Evolutionary conservation across 2,888 invertebrate species (phyloP).

Genomic region (Muschampia plurimacula): DNA sequence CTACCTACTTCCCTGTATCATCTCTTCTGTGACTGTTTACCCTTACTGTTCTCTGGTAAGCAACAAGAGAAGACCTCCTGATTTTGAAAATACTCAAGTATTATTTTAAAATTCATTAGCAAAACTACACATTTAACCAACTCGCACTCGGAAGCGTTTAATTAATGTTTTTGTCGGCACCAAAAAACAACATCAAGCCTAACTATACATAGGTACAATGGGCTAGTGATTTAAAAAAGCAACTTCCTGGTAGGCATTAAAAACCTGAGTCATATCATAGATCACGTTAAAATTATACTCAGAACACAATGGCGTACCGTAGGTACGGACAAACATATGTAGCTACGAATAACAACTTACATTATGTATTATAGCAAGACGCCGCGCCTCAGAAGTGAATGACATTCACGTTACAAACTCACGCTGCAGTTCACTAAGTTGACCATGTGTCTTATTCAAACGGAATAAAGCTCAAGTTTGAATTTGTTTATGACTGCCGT

Average conservation of each 20-base stretch:
- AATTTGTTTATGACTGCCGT: conserved; percentile 21
- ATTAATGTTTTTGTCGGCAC: conserved; percentile 18
- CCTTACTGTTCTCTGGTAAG: not conserved
- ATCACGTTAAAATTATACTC: conserved; percentile 60
- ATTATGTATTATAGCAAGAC: conserved; percentile 51
- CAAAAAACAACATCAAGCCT: conserved; percentile 20
- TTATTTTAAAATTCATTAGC: not conserved
- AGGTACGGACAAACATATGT: conserved; percentile 41
- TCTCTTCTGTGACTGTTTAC: not conserved
- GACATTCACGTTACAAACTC: conserved; percentile 55
- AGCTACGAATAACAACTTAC: conserved; percentile 27
- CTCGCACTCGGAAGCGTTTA: conserved; percentile 15
- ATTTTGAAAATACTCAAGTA: too few relatives aligned
- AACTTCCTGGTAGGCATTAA: conserved; percentile 60
- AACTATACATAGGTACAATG: conserved; percentile 14
- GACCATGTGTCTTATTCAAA: conserved; percentile 28
- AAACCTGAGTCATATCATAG: conserved; percentile 66
- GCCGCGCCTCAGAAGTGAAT: conserved; percentile 62
- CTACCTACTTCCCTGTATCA: too few relatives aligned
- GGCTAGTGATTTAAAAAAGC: conserved; percentile 61
- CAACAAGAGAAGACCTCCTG: not conserved
- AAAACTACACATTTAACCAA: not conserved
- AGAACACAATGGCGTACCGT: conserved; percentile 48
- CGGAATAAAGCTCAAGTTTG: conserved; percentile 54
- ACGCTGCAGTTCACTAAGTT: conserved; percentile 33